Base-by-base conservation (phyloP, 35 echinoderm and acorn worm species). In the Heliocidaris erythrogramma region DNA sequence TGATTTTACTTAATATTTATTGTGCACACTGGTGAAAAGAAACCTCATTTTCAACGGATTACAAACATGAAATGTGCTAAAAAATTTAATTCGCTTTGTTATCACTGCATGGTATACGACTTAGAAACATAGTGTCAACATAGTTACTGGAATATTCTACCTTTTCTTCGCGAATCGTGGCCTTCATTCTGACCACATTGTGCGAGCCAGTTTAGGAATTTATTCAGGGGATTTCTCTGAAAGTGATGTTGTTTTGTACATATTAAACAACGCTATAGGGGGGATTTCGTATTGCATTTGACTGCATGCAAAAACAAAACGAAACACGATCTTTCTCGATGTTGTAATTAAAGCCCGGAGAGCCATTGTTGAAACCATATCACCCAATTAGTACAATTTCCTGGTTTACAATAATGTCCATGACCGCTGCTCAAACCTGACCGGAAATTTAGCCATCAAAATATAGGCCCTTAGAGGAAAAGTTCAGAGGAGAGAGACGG, bases 371-470 rank as follows among this genome's bases (percentile, higher is more conserved):
- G 18, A 27, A 78, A n/a, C 65, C 65, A n/a, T 78, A 21, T n/a
- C 65, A n/a, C 65, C 65, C 65, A 78, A 78, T 78, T 78, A 78
- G 65, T 78, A 78, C 65, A 78, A 78, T 78, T 78, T 78, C 65
- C 65, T 78, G 65, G n/a, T 78, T 9, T 56, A 78, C 65, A 17
- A 78, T 18, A 21, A n/a, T 78, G 65, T 24, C 65, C 21, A 78
- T 78, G 65, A 78, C 65, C 65, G 18, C 27, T 5, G 27, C 21
- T 78, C 27, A 27, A 5, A 4, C 6, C 4, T 78, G 8, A 78
- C 21, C 18, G 65, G 18, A n/a, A 78, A 21, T 78, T 24, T 21
- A 78, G 4, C 65, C 18, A 78, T 78, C 27, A 78, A 78, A 27
- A 24, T 7, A 18, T 8, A 7, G 17, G 21, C 27, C 65, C 21